Conservation (phyloP, 2,888 invertebrate genomes). For the Euproctis similis region DNA sequence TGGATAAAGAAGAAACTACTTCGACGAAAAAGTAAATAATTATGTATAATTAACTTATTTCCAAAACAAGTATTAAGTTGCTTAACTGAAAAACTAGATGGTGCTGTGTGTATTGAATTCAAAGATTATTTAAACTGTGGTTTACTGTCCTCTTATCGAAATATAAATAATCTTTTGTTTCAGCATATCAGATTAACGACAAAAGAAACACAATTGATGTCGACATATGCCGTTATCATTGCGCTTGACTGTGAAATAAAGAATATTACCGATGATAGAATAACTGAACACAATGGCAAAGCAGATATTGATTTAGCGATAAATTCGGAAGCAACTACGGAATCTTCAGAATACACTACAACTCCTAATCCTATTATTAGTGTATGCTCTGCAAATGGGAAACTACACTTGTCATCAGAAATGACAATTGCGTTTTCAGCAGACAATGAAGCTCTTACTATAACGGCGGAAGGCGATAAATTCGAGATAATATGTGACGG, state of each 20-base stretch:
- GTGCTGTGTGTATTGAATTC: too few relatives aligned
- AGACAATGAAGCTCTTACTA: slow-evolving; percentile 28
- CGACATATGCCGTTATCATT: slow-evolving; percentile 41
- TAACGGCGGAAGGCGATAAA: slow-evolving; percentile 35
- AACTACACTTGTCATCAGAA: slow-evolving; percentile 36
- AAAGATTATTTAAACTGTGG: too few relatives aligned
- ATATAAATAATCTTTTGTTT: slow-evolving; percentile 14
- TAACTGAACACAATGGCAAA: slow-evolving; percentile 7
- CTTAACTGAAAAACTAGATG: too few relatives aligned
- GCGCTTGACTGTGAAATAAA: slow-evolving; percentile 42
- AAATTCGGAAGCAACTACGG: slow-evolving; percentile 4
- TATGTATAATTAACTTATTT: too few relatives aligned
- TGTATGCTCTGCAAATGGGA: slow-evolving; percentile 39
- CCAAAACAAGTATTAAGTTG: too few relatives aligned
- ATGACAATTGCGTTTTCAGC: slow-evolving; percentile 40
- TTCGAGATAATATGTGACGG: slow-evolving; percentile 35
- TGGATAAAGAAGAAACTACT: too few relatives aligned
- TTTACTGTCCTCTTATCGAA: too few relatives aligned
- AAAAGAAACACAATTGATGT: slow-evolving; percentile 40
- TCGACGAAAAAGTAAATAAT: too few relatives aligned
- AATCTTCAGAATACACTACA: slow-evolving; percentile 1
- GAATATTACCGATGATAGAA: slow-evolving; percentile 12
- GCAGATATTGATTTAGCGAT: too few relatives aligned
- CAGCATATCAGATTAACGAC: slow-evolving; percentile 45
- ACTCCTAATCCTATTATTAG: slow-evolving; percentile 3